Evolutionary conservation across 35 echinoderm and acorn worm genomes (phyloP).

Genomic region (Anneissia japonica): DNA sequence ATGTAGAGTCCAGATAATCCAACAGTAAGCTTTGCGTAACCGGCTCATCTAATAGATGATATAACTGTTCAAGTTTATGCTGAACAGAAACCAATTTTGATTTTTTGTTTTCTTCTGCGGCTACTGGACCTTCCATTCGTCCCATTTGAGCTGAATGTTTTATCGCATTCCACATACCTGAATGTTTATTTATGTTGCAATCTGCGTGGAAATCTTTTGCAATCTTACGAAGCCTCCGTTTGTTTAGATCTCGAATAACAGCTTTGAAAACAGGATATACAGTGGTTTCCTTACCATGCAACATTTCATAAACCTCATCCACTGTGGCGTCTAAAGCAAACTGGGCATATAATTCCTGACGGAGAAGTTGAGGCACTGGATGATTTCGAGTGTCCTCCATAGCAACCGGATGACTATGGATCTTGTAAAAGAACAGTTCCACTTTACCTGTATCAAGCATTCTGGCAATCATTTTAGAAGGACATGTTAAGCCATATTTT

Average conservation of each 20-base stretch:
- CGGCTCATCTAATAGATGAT: neutral
- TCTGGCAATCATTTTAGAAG: neutral
- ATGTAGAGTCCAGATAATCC: neutral
- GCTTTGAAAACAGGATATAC: neutral
- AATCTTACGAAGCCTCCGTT: neutral
- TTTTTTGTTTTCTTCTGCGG: neutral
- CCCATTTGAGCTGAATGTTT: neutral
- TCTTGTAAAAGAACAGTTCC: neutral
- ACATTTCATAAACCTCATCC: neutral
- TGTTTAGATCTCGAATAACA: neutral
- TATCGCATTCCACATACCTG: neutral
- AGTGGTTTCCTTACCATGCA: neutral
- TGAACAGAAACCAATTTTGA: neutral
- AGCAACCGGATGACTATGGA: neutral
- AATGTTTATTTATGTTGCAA: neutral
- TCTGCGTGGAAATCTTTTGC: neutral
- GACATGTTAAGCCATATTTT: neutral
- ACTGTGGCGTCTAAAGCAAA: neutral
- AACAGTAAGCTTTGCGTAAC: neutral
- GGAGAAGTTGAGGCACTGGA: neutral
- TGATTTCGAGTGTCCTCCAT: neutral
- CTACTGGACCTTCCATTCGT: neutral
- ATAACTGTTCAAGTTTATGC: neutral
- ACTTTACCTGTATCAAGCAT: neutral
- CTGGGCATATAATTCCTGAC: neutral